Evolutionary conservation across 2,888 invertebrate genomes (phyloP).

Genomic region (Ceratothoa steindachneri): DNA sequence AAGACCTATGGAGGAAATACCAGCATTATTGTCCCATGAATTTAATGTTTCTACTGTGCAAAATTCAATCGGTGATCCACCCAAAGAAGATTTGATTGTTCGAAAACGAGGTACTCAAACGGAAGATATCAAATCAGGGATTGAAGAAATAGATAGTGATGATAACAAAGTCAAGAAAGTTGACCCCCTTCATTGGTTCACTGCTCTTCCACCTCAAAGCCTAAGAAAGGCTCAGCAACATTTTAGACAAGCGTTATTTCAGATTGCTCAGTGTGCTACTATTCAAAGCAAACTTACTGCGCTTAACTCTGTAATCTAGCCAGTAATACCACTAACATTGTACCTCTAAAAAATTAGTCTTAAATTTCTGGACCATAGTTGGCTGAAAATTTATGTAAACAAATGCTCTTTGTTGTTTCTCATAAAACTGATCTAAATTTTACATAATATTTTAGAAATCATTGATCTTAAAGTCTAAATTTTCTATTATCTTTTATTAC

Average conservation of each 20-base stretch:
- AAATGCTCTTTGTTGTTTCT: too few relatives aligned
- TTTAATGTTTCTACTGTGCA: neutral
- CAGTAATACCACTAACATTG: too few relatives aligned
- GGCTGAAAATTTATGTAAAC: too few relatives aligned
- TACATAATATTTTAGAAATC: too few relatives aligned
- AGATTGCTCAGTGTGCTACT: slow-evolving; percentile 32
- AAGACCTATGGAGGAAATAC: neutral
- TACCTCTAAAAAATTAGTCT: too few relatives aligned
- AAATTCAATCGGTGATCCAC: neutral
- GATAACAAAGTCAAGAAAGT: slow-evolving; percentile 15
- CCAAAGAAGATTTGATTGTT: neutral
- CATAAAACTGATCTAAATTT: too few relatives aligned
- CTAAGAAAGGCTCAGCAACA: slow-evolving; percentile 33
- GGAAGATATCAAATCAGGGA: slow-evolving; percentile 3
- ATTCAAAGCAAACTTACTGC: slow-evolving; percentile 29
- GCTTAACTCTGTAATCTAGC: too few relatives aligned
- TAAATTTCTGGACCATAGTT: too few relatives aligned
- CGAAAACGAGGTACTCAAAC: neutral
- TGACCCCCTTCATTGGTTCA: slow-evolving; percentile 42
- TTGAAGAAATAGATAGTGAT: neutral
- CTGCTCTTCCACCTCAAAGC: slow-evolving; percentile 33
- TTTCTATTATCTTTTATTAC: too few relatives aligned
- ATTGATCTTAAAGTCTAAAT: too few relatives aligned
- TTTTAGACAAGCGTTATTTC: slow-evolving; percentile 28
- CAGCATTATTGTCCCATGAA: neutral